Base-by-base conservation (phyloP, 1,140 invertebrate species). In the Hestina assimilis region DNA sequence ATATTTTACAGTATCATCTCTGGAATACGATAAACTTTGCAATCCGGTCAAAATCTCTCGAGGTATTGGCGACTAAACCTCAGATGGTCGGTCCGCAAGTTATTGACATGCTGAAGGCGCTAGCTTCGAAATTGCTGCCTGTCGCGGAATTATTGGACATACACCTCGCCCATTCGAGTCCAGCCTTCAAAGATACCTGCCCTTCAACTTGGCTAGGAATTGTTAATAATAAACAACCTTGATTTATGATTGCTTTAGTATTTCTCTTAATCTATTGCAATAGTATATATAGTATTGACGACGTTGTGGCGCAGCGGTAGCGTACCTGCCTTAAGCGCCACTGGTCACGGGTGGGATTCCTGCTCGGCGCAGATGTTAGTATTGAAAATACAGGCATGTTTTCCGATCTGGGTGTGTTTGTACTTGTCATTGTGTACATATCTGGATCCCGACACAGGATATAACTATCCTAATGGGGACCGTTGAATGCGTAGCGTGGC, bases 151-250 rank as follows among this genome's bases (percentile, higher is more conserved):
- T 86, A 8, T 53, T 86, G 43, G 81, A 86, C 45, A 57, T 83
- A 4, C 83, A 84, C 19, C 45, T 84, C 29, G 75, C 75, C 0
- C 76, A 86, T 35, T 79, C 67, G 41, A 86, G 83, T 40, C 75
- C 78, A 0, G 78, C 72, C 0, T 86, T 86, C 45, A 83, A 78
- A 41, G 81, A 84, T 35, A 74, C 77, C 11, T 79, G 77, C 21
- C 79, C 80, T 0, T 42, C 69, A 0, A 83, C 77, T 0, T 86
- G 83, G 83, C 68, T 86, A 0, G 75, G 77, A 0, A 86, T 86
- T 14, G 79, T 83, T 21, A 82, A 83, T 67, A 79, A 81, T 73
- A 85, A 83, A 79, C 60, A 78, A 35, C 69, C 70, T 24, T 75
- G 57, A 66, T 35, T 9, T 19, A 43, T 28, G 5, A 15, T 56